A percentile compares a stretch with the other conserved stretches of the same genome.
These are phyloP conservation scores for Rhingia rostrata DNA, from an alignment of 2,888 invertebrate genomes.

Conservation along the genomic window DNA sequence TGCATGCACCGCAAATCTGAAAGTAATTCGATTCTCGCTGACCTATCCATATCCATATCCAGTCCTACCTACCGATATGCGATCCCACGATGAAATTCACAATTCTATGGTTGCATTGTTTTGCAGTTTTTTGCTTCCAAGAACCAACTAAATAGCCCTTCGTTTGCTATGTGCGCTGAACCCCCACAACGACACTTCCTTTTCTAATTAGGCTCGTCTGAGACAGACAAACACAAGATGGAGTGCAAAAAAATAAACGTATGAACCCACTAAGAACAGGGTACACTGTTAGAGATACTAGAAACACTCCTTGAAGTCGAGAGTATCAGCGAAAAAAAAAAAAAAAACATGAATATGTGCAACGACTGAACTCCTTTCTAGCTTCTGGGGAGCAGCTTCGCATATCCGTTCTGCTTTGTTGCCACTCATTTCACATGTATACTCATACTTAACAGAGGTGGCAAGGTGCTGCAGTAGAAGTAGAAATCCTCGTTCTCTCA, in stretches of 20 bases:
- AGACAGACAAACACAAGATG: slow-evolving; percentile 37
- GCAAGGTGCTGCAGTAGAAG: neutral
- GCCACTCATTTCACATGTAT: neutral
- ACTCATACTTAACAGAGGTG: too few relatives aligned
- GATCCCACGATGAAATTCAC: slow-evolving; percentile 50
- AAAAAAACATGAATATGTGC: neutral
- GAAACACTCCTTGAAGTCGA: slow-evolving; percentile 16
- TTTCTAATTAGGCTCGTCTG: slow-evolving; percentile 46
- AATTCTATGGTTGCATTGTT: slow-evolving; percentile 24
- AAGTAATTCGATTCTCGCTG: slow-evolving; percentile 66
- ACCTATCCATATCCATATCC: slow-evolving; percentile 28
- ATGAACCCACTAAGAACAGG: slow-evolving; percentile 6
- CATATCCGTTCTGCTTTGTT: slow-evolving; percentile 63
- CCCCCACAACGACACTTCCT: slow-evolving; percentile 60
- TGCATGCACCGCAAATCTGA: slow-evolving; percentile 46
- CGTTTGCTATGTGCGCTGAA: slow-evolving; percentile 6
- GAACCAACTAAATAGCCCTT: neutral
- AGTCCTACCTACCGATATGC: slow-evolving; percentile 17
- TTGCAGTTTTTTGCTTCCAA: slow-evolving; percentile 11
- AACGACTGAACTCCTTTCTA: slow-evolving; percentile 9
- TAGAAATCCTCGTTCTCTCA: slow-evolving; percentile 7
- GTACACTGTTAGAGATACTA: neutral
- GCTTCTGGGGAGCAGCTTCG: slow-evolving; percentile 27
- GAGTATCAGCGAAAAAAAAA: neutral
- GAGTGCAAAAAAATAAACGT: neutral